phyloP scores from a whole-genome alignment of 2,113 vertebrate species.

The Percina caprodes region DNA sequence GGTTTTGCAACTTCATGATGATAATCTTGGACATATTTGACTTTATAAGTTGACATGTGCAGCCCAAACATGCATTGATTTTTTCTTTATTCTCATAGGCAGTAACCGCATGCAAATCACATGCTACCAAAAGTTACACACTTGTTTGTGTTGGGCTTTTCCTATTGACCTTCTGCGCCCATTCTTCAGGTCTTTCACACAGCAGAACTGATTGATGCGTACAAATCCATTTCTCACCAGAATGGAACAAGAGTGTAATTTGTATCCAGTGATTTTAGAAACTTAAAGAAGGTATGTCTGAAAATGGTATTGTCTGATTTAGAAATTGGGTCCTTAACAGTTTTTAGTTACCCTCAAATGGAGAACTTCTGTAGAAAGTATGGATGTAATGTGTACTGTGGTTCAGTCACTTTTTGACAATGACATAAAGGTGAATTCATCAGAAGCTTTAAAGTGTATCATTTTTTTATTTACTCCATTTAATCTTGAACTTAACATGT shows the following conservation, averaged over 20 bases:
- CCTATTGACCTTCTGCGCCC: too few species aligned
- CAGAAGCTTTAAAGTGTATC: background rate
- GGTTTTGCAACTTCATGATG: background rate
- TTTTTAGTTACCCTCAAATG: background rate
- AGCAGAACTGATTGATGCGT: background rate
- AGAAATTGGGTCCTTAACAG: background rate
- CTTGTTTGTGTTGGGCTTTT: too few species aligned
- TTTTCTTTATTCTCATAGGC: too few species aligned
- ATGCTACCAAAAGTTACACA: too few species aligned
- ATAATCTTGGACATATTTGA: background rate
- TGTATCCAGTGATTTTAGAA: background rate
- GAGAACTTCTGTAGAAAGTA: background rate
- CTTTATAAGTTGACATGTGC: background rate
- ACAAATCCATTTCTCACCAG: background rate
- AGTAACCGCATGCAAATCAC: too few species aligned
- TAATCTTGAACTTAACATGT: background rate
- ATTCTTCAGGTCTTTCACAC: too few species aligned
- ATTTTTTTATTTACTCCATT: slow-evolving; percentile 7
- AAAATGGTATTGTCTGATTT: background rate
- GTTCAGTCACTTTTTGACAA: background rate
- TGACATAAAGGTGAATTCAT: background rate
- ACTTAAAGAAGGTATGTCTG: background rate
- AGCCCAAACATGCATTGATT: too few species aligned
- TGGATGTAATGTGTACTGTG: background rate
- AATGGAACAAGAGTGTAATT: too few species aligned